A percentile compares a stretch with the other conserved stretches of the same genome.
Conservation (phyloP, 2,888 invertebrate species). For the Kryphioiulus occultus region DNA sequence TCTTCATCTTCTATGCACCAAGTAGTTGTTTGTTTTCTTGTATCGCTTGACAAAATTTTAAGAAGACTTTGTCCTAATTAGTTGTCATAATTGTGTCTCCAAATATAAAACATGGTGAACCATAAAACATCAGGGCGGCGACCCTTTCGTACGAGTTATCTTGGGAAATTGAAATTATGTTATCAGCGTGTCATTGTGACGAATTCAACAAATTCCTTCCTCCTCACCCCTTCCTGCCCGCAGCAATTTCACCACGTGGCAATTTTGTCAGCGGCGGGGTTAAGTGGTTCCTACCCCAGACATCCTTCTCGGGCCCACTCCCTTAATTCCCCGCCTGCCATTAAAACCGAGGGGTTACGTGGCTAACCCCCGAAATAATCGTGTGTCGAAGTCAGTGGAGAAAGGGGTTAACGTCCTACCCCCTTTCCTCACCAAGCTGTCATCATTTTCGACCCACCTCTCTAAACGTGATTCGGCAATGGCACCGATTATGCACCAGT, state of each 20-base stretch:
- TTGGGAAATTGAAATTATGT: background rate
- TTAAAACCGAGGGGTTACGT: constrained; percentile 3
- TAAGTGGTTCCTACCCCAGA: background rate
- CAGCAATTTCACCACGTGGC: background rate
- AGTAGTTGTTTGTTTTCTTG: too few relatives aligned
- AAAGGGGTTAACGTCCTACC: constrained; percentile 18
- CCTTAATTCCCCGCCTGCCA: constrained; percentile 9
- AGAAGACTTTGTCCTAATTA: too few relatives aligned
- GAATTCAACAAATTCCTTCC: background rate
- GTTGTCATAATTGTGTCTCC: too few relatives aligned
- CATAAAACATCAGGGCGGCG: background rate
- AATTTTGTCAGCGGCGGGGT: background rate
- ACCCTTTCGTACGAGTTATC: background rate
- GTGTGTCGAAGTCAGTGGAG: background rate
- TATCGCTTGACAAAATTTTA: too few relatives aligned
- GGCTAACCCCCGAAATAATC: constrained; percentile 4
- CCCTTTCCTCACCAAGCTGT: background rate
- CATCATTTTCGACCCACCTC: background rate
- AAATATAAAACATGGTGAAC: too few relatives aligned
- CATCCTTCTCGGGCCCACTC: background rate
- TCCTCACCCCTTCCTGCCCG: background rate
- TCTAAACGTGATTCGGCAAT: background rate
- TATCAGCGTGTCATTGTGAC: background rate
- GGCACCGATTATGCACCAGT: background rate
- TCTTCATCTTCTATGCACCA: too few relatives aligned